These are phyloP conservation scores for Protophormia terraenovae DNA, from an alignment of 2,888 invertebrate genomes.

Conservation along the genomic window DNA sequence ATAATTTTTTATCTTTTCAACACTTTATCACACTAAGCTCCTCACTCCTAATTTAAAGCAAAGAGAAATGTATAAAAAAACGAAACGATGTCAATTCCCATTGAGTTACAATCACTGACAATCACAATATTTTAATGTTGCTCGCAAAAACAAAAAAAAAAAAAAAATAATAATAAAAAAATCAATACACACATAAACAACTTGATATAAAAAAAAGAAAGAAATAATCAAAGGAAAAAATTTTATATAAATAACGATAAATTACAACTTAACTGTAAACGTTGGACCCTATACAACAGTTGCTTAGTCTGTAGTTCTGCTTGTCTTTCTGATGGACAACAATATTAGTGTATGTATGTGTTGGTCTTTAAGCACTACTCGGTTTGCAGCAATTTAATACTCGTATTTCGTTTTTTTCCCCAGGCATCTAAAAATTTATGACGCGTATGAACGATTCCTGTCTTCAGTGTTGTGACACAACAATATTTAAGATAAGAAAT, in stretches of 20 bases:
- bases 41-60: not conserved
- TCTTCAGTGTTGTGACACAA: slow-evolving; percentile 48
- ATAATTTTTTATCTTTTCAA: slow-evolving; percentile 29
- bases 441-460: slow-evolving; percentile 54
- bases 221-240: too few species aligned
- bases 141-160: not conserved
- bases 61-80: not conserved
- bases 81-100: slow-evolving; percentile 43
- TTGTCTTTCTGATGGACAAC: not conserved
- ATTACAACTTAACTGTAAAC: slow-evolving; percentile 38
- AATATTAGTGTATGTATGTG: not conserved
- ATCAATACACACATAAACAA: slow-evolving; percentile 37
- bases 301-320: not conserved
- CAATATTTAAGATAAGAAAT: slow-evolving; percentile 26
- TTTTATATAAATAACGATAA: slow-evolving; percentile 35
- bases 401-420: not conserved
- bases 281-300: not conserved
- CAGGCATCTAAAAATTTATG: slow-evolving; percentile 46
- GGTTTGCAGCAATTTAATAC: slow-evolving; percentile 22
- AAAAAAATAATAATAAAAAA: too few species aligned
- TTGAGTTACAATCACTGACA: slow-evolving; percentile 51
- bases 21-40: not conserved
- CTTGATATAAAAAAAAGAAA: slow-evolving; percentile 2
- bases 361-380: not conserved
- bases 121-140: slow-evolving; percentile 54